Evolutionary conservation across 2,888 invertebrate species (phyloP), one percentile per base, ranked within the genome.

Genomic region (Euzetes globulus): DNA sequence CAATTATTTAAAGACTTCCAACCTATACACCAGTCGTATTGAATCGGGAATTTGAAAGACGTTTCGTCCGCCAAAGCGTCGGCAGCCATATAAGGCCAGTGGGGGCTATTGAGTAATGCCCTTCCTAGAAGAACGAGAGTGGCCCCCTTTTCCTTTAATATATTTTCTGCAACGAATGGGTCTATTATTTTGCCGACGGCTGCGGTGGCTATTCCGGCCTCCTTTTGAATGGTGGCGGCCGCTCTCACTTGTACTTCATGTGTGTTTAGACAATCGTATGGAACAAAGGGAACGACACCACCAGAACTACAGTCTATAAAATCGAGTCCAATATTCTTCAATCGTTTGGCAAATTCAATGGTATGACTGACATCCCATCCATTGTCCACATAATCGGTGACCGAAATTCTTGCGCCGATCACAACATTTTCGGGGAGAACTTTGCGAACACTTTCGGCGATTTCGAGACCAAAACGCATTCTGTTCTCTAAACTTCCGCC

Each of bases 401-500:
- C 71, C 5, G 71, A 71, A 29, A 71, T n/a, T 50, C 71, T 27
- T 1, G 19, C 47, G 1, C 50, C 50, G 1, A 71, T 6, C 5
- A 33, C 29, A 3, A 71, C 29, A 50, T 29, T 1, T 29, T 50
- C 33, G 7, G 71, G 71, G 11, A 71, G 6, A 19, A 22, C 9
- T 6, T 71, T 19, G 17, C 33, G 5, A 17, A 71, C 71, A 29
- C 29, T 52, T 45, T 47, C 5, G 7, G 55, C 47, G 29, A 71
- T 71, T 17, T 71, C 71, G 6, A 71, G 13, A 1, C 29, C 47
- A 11, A 71, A 55, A 29, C 71, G 71, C 37, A 71, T 71, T 47
- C 71, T 50, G n/a, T 71, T 71, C n/a, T 45, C 47, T 19, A 71
- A n/a, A 55, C 47, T 47, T 17, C 71, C 71, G 4, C 71, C 71